phyloP scores from a whole-genome alignment of 1,140 invertebrate species.

The Cataglyphis hispanica region DNA sequence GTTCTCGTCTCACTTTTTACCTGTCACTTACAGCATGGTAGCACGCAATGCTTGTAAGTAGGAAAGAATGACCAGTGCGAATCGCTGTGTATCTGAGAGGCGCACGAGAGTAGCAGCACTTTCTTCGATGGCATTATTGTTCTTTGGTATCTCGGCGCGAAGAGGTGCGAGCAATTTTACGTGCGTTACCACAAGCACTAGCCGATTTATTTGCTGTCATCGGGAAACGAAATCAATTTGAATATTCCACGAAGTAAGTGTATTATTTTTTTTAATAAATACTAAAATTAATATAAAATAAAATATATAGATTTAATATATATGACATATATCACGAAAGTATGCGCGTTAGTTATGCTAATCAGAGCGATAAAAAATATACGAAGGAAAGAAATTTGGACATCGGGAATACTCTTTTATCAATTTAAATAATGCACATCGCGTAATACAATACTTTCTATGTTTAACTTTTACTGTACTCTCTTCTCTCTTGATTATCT shows the following conservation, averaged over 20 bases:
- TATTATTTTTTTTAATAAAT: not conserved
- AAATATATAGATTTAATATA: not conserved
- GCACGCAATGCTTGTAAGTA: conserved; percentile 15
- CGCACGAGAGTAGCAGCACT: conserved; percentile 72
- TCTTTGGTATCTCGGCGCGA: conserved; percentile 78
- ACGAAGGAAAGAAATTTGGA: not conserved
- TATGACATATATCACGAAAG: not conserved
- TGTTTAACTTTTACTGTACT: not conserved
- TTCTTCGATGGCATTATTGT: conserved; percentile 79
- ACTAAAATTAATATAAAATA: too few species aligned
- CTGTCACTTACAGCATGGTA: conserved; percentile 16
- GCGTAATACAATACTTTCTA: not conserved
- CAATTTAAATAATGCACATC: not conserved
- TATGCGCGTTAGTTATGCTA: not conserved
- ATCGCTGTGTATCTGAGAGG: conserved; percentile 52
- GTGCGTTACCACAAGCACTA: conserved; percentile 5
- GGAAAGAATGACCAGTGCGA: conserved; percentile 66
- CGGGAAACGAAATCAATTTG: not conserved
- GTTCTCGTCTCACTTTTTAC: conserved; percentile 22
- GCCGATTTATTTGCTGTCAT: not conserved
- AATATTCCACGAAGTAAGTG: conserved; percentile 40
- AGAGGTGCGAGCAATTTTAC: conserved; percentile 41
- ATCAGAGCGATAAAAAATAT: conserved; percentile 11
- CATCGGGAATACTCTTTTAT: not conserved
- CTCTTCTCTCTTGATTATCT: too few species aligned